Evolutionary conservation across 2,888 invertebrate genomes (phyloP).

Genomic region (Leuctra nigra): DNA sequence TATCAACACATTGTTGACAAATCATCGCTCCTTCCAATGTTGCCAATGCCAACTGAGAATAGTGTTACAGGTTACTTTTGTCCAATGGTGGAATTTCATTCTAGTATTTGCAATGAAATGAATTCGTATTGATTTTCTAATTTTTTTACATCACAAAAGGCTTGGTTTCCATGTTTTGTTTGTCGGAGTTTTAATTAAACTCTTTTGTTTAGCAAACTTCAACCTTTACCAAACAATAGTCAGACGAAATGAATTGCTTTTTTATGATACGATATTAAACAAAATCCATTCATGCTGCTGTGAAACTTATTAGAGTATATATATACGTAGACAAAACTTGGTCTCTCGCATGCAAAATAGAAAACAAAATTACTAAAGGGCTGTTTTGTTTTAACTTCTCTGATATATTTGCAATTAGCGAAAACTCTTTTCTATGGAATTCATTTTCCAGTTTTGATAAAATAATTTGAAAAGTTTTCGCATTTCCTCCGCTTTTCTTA

Average conservation of each 20-base stretch:
- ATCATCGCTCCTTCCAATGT: too few species aligned
- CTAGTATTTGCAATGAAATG: constrained; percentile 11
- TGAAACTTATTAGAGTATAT: constrained; percentile 23
- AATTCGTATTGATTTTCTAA: constrained; percentile 11
- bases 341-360: background rate
- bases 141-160: background rate
- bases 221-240: constrained; percentile 25
- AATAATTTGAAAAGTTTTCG: constrained; percentile 16
- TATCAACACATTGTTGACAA: too few species aligned
- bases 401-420: constrained; percentile 17
- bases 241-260: constrained; percentile 27
- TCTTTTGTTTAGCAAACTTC: constrained; percentile 15
- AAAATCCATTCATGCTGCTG: constrained; percentile 26
- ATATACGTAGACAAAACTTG: constrained; percentile 8
- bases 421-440: constrained; percentile 9
- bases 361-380: constrained; percentile 14
- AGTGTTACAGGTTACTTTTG: too few species aligned
- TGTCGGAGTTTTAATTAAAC: constrained; percentile 19
- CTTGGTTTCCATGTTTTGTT: constrained; percentile 17
- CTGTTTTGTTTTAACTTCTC: constrained; percentile 12
- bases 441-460: constrained; percentile 17
- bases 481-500: background rate
- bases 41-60: too few species aligned
- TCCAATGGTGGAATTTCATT: background rate
- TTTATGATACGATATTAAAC: constrained; percentile 22